These are phyloP conservation scores for Eumacrocentrus americanus DNA, from an alignment of 2,888 invertebrate species.

Conservation along the genomic window DNA sequence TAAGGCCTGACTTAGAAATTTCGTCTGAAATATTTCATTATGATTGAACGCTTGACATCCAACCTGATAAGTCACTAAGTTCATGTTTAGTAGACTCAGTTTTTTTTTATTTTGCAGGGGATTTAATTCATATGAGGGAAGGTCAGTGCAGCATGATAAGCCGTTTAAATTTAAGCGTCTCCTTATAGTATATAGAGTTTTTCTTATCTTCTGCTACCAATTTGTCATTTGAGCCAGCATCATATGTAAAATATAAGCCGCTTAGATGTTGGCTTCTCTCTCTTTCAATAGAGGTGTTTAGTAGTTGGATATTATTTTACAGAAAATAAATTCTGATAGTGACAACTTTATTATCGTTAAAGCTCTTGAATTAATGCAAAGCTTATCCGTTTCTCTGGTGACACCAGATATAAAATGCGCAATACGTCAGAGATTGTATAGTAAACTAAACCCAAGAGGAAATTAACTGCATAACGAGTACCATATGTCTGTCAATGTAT, in stretches of 20 bases:
- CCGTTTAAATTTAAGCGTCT: background rate
- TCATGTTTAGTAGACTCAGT: background rate
- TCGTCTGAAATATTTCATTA: background rate
- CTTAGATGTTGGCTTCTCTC: too few species aligned
- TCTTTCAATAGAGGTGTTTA: too few species aligned
- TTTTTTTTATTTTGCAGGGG: background rate
- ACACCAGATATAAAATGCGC: too few species aligned
- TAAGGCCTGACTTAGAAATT: background rate
- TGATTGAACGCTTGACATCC: background rate
- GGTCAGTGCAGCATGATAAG: background rate
- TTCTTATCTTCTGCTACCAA: background rate
- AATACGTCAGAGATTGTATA: background rate
- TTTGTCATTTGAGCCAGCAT: too few species aligned
- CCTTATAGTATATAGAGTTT: too few species aligned
- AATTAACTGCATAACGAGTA: background rate
- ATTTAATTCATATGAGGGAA: background rate
- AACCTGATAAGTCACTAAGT: background rate
- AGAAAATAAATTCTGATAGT: too few species aligned
- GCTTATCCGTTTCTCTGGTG: conserved; percentile 7
- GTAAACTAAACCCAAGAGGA: background rate
- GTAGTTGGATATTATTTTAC: too few species aligned
- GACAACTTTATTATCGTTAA: too few species aligned
- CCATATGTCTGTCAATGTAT: background rate
- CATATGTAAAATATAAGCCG: too few species aligned
- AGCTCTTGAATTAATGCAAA: background rate